Conservation (phyloP, 1,140 invertebrate genomes). For the Ostrea edulis region DNA sequence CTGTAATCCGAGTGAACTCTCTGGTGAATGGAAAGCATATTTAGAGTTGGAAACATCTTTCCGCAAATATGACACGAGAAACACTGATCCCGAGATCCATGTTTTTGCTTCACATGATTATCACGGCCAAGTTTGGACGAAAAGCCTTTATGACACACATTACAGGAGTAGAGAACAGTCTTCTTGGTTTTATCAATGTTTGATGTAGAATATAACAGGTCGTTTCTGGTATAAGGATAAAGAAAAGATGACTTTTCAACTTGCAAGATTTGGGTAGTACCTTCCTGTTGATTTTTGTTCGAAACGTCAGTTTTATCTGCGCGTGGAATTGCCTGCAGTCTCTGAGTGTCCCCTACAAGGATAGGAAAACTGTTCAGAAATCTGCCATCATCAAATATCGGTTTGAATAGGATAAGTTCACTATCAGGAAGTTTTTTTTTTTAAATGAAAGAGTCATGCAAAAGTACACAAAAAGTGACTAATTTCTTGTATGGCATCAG, state of each 20-base stretch:
- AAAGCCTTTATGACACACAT: slow-evolving; percentile 52
- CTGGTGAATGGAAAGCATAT: slow-evolving; percentile 39
- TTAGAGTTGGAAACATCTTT: slow-evolving; percentile 46
- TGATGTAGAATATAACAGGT: not conserved
- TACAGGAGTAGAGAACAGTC: slow-evolving; percentile 37
- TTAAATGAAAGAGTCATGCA: no score
- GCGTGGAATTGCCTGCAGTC: not conserved
- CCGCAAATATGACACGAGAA: slow-evolving; percentile 44
- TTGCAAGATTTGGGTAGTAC: not conserved
- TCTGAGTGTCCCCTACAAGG: not conserved
- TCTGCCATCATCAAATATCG: slow-evolving; percentile 20
- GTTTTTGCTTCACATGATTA: slow-evolving; percentile 46
- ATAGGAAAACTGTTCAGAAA: slow-evolving; percentile 30
- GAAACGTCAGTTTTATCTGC: not conserved
- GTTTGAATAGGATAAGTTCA: not conserved
- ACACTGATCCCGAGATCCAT: slow-evolving; percentile 8
- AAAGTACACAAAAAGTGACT: no score
- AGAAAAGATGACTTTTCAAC: slow-evolving; percentile 7
- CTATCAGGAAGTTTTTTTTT: not conserved
- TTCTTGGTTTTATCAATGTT: not conserved
- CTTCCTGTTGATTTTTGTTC: not conserved
- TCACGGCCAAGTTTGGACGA: slow-evolving; percentile 42
- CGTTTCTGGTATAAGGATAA: not conserved
- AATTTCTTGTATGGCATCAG: no score
- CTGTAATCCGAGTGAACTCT: slow-evolving; percentile 52